Evolutionary conservation across 2,888 invertebrate species (phyloP), one percentile per base, ranked within the genome.

Genomic region (Gymnoscelis rufifasciata): DNA sequence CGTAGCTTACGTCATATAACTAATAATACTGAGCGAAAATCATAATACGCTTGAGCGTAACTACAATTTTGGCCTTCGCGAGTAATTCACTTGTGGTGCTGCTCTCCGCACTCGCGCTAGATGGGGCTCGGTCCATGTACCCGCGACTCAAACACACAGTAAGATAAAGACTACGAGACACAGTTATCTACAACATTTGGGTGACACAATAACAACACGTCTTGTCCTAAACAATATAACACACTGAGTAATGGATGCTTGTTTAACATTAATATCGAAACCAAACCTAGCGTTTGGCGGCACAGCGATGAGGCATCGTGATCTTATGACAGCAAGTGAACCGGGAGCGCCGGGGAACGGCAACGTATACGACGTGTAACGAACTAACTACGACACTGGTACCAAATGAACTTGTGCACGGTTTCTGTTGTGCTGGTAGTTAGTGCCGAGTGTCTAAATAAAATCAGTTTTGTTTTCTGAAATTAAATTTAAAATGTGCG

Each of bases 1-100:
- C 60, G 60, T 68, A 64, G 67, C 64, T 61, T 62, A 66, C 66
- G 59, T 57, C 62, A 71, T 49, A 49, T 49, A 73, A 77, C 75
- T 80, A 83, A 77, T 84, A 82, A 82, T 79, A 83, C 82, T 82
- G 81, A 80, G 79, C 75, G 74, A 78, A 83, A 81, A 83, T 76
- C 66, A 81, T 79, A 78, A 78, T 74, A 76, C 76, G 74, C 78
- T 68, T 62, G 66, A 68, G 78, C 79, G 77, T 78, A 63, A 78
- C 74, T 81, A 80, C 71, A 79, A 79, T 79, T 84, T 83, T 83
- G 83, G 83, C 83, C 82, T 73, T 77, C 77, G 68, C 71, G 83
- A 83, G 82, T 81, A 78, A 77, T 78, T 76, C 74, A 75, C 68
- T 51, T 52, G 47, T 59, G 54, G 57, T 54, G 42, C 47, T 50